phyloP scores from a whole-genome alignment of 2,888 invertebrate species.

The Melanchra persicariae region DNA sequence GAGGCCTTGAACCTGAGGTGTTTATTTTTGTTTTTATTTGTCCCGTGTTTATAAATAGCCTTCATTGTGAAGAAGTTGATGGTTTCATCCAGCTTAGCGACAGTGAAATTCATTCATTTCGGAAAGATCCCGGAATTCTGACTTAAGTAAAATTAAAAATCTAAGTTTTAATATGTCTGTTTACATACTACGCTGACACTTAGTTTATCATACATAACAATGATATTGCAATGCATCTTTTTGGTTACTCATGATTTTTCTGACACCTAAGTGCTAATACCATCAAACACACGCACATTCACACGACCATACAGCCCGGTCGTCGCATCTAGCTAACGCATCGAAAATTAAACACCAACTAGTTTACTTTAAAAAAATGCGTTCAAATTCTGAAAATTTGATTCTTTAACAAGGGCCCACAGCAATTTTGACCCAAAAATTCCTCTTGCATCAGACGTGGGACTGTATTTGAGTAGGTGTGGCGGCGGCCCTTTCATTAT shows the following conservation, averaged over 20 bases:
- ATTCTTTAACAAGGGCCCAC: conserved; percentile 17
- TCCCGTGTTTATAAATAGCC: conserved; percentile 46
- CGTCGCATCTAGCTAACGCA: no score
- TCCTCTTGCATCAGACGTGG: conserved; percentile 67
- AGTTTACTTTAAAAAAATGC: conserved; percentile 30
- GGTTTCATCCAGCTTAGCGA: conserved; percentile 14
- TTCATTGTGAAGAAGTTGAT: conserved; percentile 13
- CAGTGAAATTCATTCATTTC: conserved; percentile 6
- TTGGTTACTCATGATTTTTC: neutral
- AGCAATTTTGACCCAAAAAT: conserved; percentile 51
- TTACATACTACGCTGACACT: neutral
- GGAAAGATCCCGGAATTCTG: no score
- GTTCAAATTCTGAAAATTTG: conserved; percentile 26
- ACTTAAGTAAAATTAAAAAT: neutral
- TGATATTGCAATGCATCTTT: neutral
- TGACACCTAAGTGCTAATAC: no score
- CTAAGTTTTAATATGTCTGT: neutral
- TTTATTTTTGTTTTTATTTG: conserved; percentile 29
- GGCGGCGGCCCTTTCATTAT: conserved; percentile 76
- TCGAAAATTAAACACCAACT: conserved; percentile 6
- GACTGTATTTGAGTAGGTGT: conserved; percentile 74
- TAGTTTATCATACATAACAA: no score
- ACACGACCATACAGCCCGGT: no score
- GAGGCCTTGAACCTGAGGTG: conserved; percentile 63
- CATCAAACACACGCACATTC: conserved; percentile 7